Percentiles rank a stretch among this genome's conserved stretches.
Evolutionary conservation across 2,113 vertebrate species (phyloP).

Genomic region (Anguilla japonica): DNA sequence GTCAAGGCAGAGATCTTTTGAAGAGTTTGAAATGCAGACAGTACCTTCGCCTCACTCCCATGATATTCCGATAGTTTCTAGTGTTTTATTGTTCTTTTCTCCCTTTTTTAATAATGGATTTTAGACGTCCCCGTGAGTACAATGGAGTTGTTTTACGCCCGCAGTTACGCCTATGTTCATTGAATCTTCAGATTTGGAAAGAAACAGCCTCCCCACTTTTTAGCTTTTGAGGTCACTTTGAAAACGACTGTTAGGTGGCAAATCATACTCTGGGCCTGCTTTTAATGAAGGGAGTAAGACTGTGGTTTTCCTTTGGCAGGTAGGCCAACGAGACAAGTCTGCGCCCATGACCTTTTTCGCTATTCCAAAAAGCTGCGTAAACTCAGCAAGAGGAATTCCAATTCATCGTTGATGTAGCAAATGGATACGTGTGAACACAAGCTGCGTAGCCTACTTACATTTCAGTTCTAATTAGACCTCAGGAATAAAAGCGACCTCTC

Average conservation of each 20-base stretch:
- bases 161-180: neutral
- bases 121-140: constrained; percentile 21
- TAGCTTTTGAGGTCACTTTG: no score
- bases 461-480: no score
- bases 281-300: no score
- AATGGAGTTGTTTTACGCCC: constrained; percentile 7
- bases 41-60: constrained; percentile 21
- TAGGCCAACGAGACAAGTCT: neutral
- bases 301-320: no score
- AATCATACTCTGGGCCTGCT: no score
- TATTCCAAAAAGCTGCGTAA: neutral
- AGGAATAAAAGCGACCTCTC: no score
- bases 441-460: no score
- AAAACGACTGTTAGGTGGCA: no score
- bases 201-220: neutral
- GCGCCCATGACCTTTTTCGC: neutral
- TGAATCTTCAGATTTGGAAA: constrained; percentile 10
- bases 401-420: no score
- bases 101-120: constrained; percentile 49
- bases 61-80: constrained; percentile 28
- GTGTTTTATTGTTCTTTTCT: constrained; percentile 38
- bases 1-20: constrained; percentile 39
- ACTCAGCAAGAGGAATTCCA: no score
- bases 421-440: no score
- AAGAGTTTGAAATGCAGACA: constrained; percentile 42